A percentile compares a stretch with the other conserved stretches of the same genome.
phyloP scores from a whole-genome alignment of 92 coral and sea anemone genomes.

The Parazoanthus darwini region DNA sequence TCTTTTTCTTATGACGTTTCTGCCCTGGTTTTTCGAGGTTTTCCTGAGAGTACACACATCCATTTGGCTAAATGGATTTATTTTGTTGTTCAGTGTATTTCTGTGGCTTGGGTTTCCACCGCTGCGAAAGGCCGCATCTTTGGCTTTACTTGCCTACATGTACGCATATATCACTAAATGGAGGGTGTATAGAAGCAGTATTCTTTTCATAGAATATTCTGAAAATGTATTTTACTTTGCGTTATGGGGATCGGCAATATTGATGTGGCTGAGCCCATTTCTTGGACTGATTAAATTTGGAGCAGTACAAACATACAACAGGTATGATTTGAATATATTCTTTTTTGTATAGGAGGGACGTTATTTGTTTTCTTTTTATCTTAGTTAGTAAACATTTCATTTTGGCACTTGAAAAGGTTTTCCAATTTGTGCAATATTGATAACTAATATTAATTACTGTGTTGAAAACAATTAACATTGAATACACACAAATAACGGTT shows the following conservation, averaged over 20 bases:
- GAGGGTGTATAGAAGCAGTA: conserved; percentile 61
- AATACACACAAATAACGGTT: not conserved
- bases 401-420: not conserved
- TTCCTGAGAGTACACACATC: conserved; percentile 52
- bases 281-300: conserved; percentile 54
- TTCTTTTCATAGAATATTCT: conserved; percentile 43
- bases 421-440: not conserved
- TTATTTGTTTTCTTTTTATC: not conserved
- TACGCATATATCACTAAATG: conserved; percentile 65
- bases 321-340: conserved; percentile 30
- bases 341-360: not conserved
- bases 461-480: not conserved
- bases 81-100: conserved; percentile 38
- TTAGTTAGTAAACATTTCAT: not conserved
- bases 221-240: conserved; percentile 50
- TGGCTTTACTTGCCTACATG: conserved; percentile 49
- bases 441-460: not conserved
- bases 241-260: conserved; percentile 51
- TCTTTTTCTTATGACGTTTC: conserved; percentile 55
- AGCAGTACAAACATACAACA: conserved; percentile 63
- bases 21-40: conserved; percentile 69
- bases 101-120: conserved; percentile 64
- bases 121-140: conserved; percentile 55
- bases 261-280: conserved; percentile 55
- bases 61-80: conserved; percentile 45